Percentiles rank a stretch among this genome's conserved stretches.
phyloP scores from a whole-genome alignment of 1,140 invertebrate genomes.

The Papilio helenus region DNA sequence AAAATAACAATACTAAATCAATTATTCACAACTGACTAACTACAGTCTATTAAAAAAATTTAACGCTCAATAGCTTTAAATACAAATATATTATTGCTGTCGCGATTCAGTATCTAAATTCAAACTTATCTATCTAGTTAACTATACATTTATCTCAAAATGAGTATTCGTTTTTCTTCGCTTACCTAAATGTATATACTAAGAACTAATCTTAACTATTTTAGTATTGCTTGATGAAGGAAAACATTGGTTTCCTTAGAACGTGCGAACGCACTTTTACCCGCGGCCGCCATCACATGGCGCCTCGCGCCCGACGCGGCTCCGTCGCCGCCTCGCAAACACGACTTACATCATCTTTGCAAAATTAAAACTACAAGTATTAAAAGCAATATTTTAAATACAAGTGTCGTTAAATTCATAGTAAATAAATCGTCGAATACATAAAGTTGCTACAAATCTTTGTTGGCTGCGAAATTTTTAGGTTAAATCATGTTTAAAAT shows the following conservation, averaged over 20 bases:
- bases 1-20: constrained; percentile 79
- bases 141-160: constrained; percentile 79
- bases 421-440: not conserved
- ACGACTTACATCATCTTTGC: constrained; percentile 9
- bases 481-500: not conserved
- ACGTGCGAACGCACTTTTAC: constrained; percentile 64
- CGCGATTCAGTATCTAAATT: constrained; percentile 74
- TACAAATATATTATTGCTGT: constrained; percentile 83
- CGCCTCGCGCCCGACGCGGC: constrained; percentile 43
- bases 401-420: not conserved
- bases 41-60: constrained; percentile 80
- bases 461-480: not conserved
- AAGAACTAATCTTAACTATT: constrained; percentile 68
- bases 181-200: constrained; percentile 70
- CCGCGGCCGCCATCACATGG: constrained; percentile 75
- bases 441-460: not conserved
- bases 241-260: constrained; percentile 70
- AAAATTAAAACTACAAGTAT: not conserved
- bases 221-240: constrained; percentile 81
- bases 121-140: constrained; percentile 70
- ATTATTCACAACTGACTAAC: constrained; percentile 80
- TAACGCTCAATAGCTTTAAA: constrained; percentile 82
- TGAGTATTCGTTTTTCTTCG: constrained; percentile 79
- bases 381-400: not conserved
- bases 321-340: not conserved